These are phyloP conservation scores for Epinephelus cyanopodus DNA, from an alignment of 2,113 vertebrate genomes.

Conservation along the genomic window DNA sequence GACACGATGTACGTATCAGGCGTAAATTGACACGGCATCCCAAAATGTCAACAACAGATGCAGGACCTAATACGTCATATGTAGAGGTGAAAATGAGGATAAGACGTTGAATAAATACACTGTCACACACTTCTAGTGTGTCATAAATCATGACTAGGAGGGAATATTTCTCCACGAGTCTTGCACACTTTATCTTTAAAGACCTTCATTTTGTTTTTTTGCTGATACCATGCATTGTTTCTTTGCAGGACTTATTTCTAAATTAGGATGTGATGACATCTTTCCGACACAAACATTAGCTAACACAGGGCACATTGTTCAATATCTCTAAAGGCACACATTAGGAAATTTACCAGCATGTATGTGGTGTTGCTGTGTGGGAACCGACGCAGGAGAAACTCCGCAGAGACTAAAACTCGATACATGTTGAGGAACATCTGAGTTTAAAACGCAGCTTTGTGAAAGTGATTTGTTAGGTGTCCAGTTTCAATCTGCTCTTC, in stretches of 20 bases:
- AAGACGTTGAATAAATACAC: no score
- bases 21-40: no score
- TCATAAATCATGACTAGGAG: no score
- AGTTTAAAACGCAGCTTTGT: conserved; percentile 20
- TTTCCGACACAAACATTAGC: neutral
- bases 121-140: no score
- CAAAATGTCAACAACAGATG: no score
- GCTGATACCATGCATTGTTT: neutral
- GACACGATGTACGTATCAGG: no score
- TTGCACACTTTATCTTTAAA: no score
- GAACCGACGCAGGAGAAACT: conserved; percentile 7
- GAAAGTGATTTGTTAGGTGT: conserved; percentile 31
- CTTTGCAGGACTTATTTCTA: neutral
- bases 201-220: neutral
- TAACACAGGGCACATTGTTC: neutral
- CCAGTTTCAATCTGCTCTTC: conserved; percentile 30
- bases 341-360: neutral
- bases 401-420: conserved; percentile 11
- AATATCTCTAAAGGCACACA: neutral
- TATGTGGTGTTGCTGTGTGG: conserved; percentile 13
- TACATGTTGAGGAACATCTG: neutral
- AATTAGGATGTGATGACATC: neutral
- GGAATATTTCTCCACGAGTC: no score
- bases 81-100: no score
- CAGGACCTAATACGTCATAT: no score